Evolutionary conservation across 2,797 vertebrate genomes (phyloP).

Genomic region (Acanthis flammea): DNA sequence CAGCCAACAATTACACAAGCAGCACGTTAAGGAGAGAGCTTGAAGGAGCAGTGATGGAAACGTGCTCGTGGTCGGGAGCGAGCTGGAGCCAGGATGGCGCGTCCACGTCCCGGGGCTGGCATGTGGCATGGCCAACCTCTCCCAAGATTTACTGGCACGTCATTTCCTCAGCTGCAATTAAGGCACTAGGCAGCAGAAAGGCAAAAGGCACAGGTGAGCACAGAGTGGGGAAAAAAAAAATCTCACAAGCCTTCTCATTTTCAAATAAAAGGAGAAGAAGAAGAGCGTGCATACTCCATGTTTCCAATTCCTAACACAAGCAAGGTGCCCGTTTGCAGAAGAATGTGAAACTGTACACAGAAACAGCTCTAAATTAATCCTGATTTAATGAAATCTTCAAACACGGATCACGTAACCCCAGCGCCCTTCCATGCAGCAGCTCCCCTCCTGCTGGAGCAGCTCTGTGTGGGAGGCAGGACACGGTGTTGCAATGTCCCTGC

Average conservation of each 20-base stretch:
- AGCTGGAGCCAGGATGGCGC: accelerated
- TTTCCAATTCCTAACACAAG: neutral
- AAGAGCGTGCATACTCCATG: accelerated
- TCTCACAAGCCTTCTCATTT: neutral
- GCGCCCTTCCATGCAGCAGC: accelerated
- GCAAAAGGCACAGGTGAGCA: neutral
- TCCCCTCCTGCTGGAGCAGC: neutral
- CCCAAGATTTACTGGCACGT: neutral
- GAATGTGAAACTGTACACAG: neutral
- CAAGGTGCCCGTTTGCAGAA: neutral
- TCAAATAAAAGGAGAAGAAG: neutral
- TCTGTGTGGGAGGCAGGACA: neutral
- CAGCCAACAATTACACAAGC: constrained; percentile 64
- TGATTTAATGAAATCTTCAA: neutral
- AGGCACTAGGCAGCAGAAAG: neutral
- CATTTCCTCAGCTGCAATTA: neutral
- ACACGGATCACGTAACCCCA: accelerated
- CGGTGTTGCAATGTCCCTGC: neutral
- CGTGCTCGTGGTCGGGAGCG: accelerated
- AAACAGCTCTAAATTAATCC: neutral
- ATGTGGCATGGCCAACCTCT: neutral
- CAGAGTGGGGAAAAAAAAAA: neutral
- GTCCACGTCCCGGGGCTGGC: neutral
- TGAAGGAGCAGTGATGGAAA: neutral
- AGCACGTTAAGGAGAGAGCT: constrained; percentile 31